Percentiles rank a stretch among this genome's conserved stretches.
These are phyloP conservation scores for Metallyticus violacea DNA, from an alignment of 2,888 invertebrate species.

Conservation along the genomic window DNA sequence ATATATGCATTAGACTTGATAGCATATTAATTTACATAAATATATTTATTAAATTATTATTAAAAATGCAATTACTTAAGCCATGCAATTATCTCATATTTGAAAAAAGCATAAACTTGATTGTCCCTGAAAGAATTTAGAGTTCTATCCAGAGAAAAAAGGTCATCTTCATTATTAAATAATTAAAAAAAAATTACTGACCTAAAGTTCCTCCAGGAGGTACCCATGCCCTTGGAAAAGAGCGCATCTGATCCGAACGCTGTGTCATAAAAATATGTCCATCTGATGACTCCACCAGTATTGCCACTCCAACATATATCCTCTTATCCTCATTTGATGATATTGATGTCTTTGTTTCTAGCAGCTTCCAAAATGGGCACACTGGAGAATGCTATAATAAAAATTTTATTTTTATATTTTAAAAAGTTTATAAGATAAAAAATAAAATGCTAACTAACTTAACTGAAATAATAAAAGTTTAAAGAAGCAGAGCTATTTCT, in stretches of 20 bases:
- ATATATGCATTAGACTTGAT: too few relatives aligned
- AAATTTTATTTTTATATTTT: not conserved
- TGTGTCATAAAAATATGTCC: conserved; percentile 45
- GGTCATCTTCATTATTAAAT: not conserved
- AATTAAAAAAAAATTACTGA: conserved; percentile 2
- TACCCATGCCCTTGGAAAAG: conserved; percentile 50
- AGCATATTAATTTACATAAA: too few relatives aligned
- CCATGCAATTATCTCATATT: not conserved
- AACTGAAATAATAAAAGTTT: too few relatives aligned
- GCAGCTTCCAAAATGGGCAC: conserved; percentile 33
- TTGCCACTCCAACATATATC: conserved; percentile 42
- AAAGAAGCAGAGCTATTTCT: too few relatives aligned
- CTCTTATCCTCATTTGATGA: conserved; percentile 19
- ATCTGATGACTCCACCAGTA: conserved; percentile 46
- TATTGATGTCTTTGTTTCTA: not conserved
- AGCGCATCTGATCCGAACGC: conserved; percentile 44
- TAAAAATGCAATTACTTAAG: not conserved
- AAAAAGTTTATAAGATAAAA: not conserved
- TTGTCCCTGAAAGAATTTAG: too few relatives aligned
- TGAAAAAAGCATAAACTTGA: too few relatives aligned
- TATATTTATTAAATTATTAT: too few relatives aligned
- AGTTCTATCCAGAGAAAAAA: not conserved
- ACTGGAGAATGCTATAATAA: conserved; percentile 35
- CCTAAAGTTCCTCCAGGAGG: conserved; percentile 49
- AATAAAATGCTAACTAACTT: too few relatives aligned